Evolutionary conservation across 2,797 vertebrate genomes (phyloP).

Genomic region (Anguilla pacifica): DNA sequence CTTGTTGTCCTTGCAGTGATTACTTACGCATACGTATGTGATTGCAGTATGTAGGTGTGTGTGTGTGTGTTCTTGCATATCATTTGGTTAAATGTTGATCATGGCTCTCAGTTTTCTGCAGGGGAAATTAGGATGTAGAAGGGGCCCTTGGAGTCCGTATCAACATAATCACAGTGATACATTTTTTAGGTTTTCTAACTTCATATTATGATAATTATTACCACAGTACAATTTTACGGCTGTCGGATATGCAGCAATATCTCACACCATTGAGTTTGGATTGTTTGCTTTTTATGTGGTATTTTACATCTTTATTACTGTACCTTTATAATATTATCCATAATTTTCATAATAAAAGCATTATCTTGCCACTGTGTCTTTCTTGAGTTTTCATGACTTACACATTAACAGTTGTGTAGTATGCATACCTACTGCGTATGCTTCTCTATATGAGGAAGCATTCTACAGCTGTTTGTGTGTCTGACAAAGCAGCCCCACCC

Average conservation of each 20-base stretch:
- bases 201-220: neutral
- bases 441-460: neutral
- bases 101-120: neutral
- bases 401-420: neutral
- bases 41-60: neutral
- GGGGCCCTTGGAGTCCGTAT: neutral
- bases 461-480: neutral
- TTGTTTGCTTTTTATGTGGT: neutral
- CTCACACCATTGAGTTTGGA: neutral
- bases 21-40: neutral
- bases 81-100: neutral
- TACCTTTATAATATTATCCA: slow-evolving; percentile 15
- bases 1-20: neutral
- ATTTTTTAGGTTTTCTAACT: neutral
- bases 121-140: neutral
- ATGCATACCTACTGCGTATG: neutral
- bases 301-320: slow-evolving; percentile 10
- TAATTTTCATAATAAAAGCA: slow-evolving; percentile 18
- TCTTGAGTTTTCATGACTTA: neutral
- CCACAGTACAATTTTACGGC: neutral
- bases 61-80: neutral
- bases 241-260: neutral
- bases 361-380: neutral
- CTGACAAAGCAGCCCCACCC: neutral
- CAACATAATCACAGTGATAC: neutral